phyloP scores from a whole-genome alignment of 2,113 vertebrate genomes.

The Origma solitaria region DNA sequence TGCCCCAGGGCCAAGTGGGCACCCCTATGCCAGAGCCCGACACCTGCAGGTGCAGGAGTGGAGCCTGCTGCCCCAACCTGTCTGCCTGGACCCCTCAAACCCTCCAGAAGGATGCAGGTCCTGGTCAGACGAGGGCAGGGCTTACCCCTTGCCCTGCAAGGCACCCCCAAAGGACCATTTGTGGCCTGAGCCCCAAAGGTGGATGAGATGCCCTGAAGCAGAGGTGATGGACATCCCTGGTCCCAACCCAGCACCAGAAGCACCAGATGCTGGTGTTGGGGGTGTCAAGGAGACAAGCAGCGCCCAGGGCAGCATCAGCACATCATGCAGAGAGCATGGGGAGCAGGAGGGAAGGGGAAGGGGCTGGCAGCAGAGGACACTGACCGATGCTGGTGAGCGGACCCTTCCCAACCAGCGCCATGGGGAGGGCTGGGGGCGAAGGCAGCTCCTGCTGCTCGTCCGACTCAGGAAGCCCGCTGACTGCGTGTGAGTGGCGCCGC shows the following conservation, averaged over 20 bases:
- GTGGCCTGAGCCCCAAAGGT: not conserved
- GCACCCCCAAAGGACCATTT: not conserved
- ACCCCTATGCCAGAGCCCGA: not conserved
- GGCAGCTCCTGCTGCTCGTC: conserved; percentile 80
- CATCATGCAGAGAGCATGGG: fast-evolving
- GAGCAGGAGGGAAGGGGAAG: not conserved
- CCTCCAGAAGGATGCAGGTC: not conserved
- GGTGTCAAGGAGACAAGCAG: not conserved
- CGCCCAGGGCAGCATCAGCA: not conserved
- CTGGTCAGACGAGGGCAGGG: not conserved
- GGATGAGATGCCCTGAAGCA: not conserved
- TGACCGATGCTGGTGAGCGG: conserved; percentile 82
- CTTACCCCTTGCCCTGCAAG: not conserved
- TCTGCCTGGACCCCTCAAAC: not conserved
- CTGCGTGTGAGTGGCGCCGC: conserved; percentile 84
- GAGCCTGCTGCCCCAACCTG: not conserved
- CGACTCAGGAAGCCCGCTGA: conserved; percentile 76
- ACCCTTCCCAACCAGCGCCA: conserved; percentile 79
- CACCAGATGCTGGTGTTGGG: not conserved
- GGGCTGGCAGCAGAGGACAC: not conserved
- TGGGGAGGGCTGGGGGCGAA: conserved; percentile 80
- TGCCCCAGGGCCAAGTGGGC: not conserved
- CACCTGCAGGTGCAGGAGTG: not conserved
- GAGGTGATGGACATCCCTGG: not conserved
- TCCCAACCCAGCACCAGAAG: not conserved